phyloP scores from a whole-genome alignment of 2,888 invertebrate species.

The Branchipolynoe longqiensis region DNA sequence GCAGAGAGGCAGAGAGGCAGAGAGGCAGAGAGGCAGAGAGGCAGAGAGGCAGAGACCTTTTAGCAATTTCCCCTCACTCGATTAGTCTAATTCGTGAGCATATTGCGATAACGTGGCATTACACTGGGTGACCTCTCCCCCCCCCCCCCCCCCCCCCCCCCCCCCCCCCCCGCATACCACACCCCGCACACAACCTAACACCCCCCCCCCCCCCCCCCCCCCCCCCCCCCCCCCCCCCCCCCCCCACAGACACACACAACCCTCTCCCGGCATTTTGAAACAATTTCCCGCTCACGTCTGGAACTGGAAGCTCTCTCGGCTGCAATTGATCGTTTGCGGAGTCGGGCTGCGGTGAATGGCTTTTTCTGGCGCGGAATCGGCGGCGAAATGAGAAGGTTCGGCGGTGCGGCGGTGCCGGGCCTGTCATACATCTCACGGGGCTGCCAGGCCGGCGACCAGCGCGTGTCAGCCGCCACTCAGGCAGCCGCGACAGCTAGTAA shows the following conservation, averaged over 20 bases:
- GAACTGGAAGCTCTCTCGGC: not conserved
- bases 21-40: no score
- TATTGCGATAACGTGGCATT: conserved; percentile 38
- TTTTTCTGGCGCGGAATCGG: not conserved
- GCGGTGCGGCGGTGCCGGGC: conserved; percentile 35
- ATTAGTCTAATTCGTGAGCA: conserved; percentile 24
- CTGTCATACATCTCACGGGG: conserved; percentile 33
- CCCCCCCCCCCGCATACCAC: no score
- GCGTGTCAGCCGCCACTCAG: conserved; percentile 43
- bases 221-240: no score
- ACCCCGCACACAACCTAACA: no score
- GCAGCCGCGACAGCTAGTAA: conserved; percentile 40
- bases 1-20: no score
- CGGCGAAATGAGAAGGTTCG: conserved; percentile 31
- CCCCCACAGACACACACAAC: no score
- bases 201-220: no score
- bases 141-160: no score
- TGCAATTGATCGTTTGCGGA: conserved; percentile 5
- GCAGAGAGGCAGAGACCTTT: conserved; percentile 1
- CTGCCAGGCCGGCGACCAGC: conserved; percentile 31
- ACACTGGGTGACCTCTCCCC: conserved; percentile 46
- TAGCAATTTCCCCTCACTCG: not conserved
- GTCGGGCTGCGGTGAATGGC: not conserved
- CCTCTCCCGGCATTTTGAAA: conserved; percentile 42
- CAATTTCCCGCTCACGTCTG: conserved; percentile 34